Conservation (phyloP, 2,113 vertebrate species). For the Vulpes lagopus region DNA sequence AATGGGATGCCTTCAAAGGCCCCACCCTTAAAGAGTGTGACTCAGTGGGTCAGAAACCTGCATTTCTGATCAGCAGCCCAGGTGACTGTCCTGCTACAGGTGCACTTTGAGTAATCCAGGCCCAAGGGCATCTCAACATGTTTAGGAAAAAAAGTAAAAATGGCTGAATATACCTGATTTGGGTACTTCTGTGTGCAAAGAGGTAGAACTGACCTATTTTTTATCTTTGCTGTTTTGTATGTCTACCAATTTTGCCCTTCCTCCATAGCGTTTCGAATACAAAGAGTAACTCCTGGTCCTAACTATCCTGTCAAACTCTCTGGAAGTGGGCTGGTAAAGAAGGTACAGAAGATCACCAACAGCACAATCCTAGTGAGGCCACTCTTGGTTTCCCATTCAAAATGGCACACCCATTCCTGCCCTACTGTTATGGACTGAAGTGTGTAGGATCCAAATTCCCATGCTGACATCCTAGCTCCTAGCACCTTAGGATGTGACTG, state of each 20-base stretch:
- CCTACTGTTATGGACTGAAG: too few relatives aligned
- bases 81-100: accelerated
- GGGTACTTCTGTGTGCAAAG: neutral
- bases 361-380: neutral
- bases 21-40: accelerated
- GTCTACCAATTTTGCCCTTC: neutral
- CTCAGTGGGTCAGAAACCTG: neutral
- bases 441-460: neutral
- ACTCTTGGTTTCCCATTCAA: too few relatives aligned
- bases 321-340: neutral
- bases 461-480: neutral
- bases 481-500: neutral
- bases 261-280: neutral
- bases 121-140: neutral
- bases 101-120: neutral
- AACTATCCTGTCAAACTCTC: neutral
- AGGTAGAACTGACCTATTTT: neutral
- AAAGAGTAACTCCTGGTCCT: too few relatives aligned
- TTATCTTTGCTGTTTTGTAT: neutral
- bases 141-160: neutral
- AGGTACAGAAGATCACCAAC: accelerated
- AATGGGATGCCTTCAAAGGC: accelerated
- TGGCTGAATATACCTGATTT: neutral
- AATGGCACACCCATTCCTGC: neutral
- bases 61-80: neutral